Conservation (phyloP, 2,888 invertebrate genomes). For the Cryptocephalus moraei region DNA sequence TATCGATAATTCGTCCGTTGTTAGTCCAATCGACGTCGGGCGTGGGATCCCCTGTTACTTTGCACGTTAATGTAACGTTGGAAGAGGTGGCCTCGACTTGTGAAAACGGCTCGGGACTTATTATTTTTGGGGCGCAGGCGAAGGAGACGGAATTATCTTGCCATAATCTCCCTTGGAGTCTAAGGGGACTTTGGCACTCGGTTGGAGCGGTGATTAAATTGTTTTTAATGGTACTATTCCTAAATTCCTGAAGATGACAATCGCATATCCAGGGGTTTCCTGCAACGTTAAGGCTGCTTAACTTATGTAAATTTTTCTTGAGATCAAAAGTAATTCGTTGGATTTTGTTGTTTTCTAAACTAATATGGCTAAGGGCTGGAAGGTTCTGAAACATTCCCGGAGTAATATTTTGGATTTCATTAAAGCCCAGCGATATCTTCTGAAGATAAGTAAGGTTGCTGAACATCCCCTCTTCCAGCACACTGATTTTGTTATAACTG, state of each 20-base stretch:
- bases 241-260: slow-evolving; percentile 68
- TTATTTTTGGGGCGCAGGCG: slow-evolving; percentile 71
- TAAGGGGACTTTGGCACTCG: slow-evolving; percentile 59
- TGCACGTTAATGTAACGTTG: slow-evolving; percentile 64
- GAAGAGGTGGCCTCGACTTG: slow-evolving; percentile 51
- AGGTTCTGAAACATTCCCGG: slow-evolving; percentile 43
- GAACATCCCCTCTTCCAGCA: slow-evolving; percentile 67
- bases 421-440: slow-evolving; percentile 67
- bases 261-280: slow-evolving; percentile 84
- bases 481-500: slow-evolving; percentile 64
- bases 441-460: slow-evolving; percentile 62
- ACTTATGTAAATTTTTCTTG: slow-evolving; percentile 52
- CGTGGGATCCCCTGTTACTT: slow-evolving; percentile 58
- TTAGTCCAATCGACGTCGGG: slow-evolving; percentile 68
- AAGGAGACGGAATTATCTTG: slow-evolving; percentile 64
- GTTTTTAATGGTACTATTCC: slow-evolving; percentile 62
- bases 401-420: slow-evolving; percentile 58
- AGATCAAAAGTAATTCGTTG: slow-evolving; percentile 53
- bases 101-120: slow-evolving; percentile 49
- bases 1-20: slow-evolving; percentile 52
- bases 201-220: slow-evolving; percentile 69
- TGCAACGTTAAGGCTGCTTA: slow-evolving; percentile 59
- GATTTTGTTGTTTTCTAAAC: slow-evolving; percentile 65
- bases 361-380: slow-evolving; percentile 56
- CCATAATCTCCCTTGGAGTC: slow-evolving; percentile 63